phyloP scores from a whole-genome alignment of 2,113 vertebrate species.

The Lampris incognitus region DNA sequence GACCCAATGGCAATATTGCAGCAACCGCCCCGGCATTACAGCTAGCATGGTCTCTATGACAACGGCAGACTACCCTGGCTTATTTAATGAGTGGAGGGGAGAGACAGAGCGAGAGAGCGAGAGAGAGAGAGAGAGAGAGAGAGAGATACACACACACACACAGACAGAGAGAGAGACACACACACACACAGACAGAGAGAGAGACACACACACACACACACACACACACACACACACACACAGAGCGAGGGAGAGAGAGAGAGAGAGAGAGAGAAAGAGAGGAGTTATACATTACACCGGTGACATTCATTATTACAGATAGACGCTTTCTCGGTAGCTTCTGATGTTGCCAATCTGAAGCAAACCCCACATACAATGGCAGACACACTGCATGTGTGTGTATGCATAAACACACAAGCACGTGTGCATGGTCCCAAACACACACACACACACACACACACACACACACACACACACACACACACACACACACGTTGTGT shows the following conservation, averaged over 20 bases:
- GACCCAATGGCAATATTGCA: conserved; percentile 33
- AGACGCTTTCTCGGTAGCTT: neutral
- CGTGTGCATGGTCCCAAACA: too few species aligned
- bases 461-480: neutral
- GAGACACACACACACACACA: neutral
- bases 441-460: neutral
- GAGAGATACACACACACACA: neutral
- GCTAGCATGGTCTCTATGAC: conserved; percentile 71
- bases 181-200: neutral
- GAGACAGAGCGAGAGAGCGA: conserved; percentile 1
- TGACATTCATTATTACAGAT: conserved; percentile 29
- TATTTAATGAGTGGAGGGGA: conserved; percentile 43
- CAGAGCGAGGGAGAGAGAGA: neutral
- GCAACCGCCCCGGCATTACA: conserved; percentile 29
- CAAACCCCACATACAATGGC: neutral
- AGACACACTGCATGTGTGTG: neutral
- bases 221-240: too few species aligned
- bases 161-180: neutral
- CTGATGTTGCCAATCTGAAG: neutral
- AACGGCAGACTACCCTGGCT: conserved; percentile 60
- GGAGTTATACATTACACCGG: neutral
- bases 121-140: conserved; percentile 3
- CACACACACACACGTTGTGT: neutral
- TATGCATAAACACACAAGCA: conserved; percentile 2
- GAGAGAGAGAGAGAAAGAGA: neutral